A percentile compares a stretch with the other conserved stretches of the same genome.
Conservation (phyloP, 2,797 vertebrate genomes). For the Alosa sapidissima region DNA sequence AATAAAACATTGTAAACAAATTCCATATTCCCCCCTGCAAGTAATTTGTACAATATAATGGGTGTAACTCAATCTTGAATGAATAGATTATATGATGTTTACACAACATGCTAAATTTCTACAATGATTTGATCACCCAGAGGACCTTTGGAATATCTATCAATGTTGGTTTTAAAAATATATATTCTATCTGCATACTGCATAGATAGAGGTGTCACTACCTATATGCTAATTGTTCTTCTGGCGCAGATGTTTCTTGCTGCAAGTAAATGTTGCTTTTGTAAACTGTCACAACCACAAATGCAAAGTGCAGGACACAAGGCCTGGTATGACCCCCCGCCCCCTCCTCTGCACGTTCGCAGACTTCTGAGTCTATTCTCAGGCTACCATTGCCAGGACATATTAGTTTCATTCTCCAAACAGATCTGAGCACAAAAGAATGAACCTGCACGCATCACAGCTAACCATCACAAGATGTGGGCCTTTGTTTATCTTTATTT, state of each 20-base stretch:
- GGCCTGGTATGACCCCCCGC: constrained; percentile 20
- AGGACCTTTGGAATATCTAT: background rate
- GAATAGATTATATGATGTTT: background rate
- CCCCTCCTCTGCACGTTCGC: constrained; percentile 54
- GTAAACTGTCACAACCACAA: constrained; percentile 39
- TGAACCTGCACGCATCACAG: constrained; percentile 25
- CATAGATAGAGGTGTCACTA: constrained; percentile 53
- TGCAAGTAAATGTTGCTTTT: constrained; percentile 33
- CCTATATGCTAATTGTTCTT: constrained; percentile 52
- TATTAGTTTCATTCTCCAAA: constrained; percentile 67
- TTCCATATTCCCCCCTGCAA: background rate
- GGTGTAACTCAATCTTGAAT: background rate
- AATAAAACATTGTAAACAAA: background rate
- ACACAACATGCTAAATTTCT: background rate
- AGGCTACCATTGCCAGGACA: constrained; percentile 63
- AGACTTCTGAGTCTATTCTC: constrained; percentile 50
- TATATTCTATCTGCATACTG: background rate
- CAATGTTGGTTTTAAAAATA: background rate
- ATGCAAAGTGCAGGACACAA: constrained; percentile 34
- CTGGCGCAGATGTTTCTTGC: constrained; percentile 20
- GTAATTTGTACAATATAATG: background rate
- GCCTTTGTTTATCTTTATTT: background rate
- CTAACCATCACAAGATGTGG: background rate
- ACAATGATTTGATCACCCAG: background rate
- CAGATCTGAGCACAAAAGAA: constrained; percentile 65